Base-by-base conservation (phyloP, 2,113 vertebrate species). In the Nothobranchius kuhntae region DNA sequence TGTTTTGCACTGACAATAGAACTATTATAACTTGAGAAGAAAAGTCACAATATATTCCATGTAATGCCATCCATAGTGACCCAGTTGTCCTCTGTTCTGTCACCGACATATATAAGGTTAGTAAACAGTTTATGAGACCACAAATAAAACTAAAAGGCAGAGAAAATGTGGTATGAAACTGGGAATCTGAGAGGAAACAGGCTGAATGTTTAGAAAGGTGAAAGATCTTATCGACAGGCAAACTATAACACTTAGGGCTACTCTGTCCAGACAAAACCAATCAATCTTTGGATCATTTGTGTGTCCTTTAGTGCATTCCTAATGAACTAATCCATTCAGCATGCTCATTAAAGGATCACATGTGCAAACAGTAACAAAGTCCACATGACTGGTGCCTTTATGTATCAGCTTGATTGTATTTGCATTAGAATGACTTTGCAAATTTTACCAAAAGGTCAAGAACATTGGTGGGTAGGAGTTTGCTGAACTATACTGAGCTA, bases 251-350 rank as follows among this genome's bases (percentile, higher is more conserved):
- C 68, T 76, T 62, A 40, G 54, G 54, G 54, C 56, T 38, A 67
- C 73, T 55, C 61, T 36, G 69, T 71, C 45, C 60, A 69, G 87
- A 87, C 73, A 78, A 63, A 86, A 80, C 56, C 53, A 84, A 88
- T 90, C 83, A 62, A 81, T 89, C 77, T 75, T 12, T 53, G 75
- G 65, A 86, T 88, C 75, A 74, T 73, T 66, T 68, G 60, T 52
- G 36, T 62, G 51, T 85, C 71, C 73, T 75, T 61, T 65, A 36
- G 46, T 62, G 67, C 84, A 81, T 89, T 86, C 64, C 65, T 86
- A 79, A 90, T 76, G 62, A 84, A 68, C 77, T 68, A 75, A 86
- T 88, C 76, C 68, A 81, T 81, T 85, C 59, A 71, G 47, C 44
- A 58, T 59, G 53, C 60, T 36, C 81, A 50, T 59, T 36, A 71